phyloP scores from a whole-genome alignment of 2,888 invertebrate species.

The Meganola albula region DNA sequence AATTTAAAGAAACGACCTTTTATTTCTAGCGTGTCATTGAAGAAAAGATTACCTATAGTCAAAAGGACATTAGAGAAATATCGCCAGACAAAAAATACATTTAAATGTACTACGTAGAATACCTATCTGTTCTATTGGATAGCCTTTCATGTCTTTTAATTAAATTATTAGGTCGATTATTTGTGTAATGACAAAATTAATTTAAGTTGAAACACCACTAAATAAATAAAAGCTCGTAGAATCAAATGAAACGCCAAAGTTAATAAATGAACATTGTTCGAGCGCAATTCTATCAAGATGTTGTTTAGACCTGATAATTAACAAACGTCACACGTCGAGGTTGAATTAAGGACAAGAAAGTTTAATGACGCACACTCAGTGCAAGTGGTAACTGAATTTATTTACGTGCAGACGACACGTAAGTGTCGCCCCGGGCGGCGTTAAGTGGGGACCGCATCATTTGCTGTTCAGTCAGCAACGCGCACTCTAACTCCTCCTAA shows the following conservation, averaged over 20 bases:
- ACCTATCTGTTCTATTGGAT: no score
- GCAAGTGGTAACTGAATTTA: slow-evolving; percentile 66
- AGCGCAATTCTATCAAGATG: slow-evolving; percentile 31
- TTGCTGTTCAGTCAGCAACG: slow-evolving; percentile 72
- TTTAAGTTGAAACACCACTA: slow-evolving; percentile 1
- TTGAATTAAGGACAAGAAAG: slow-evolving; percentile 62
- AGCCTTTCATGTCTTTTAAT: no score
- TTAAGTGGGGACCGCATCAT: slow-evolving; percentile 75
- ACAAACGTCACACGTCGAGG: slow-evolving; percentile 50
- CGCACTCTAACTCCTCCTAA: slow-evolving; percentile 75
- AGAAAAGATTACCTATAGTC: slow-evolving; percentile 74
- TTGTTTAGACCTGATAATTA: slow-evolving; percentile 55
- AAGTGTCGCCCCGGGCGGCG: slow-evolving; percentile 61
- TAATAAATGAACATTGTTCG: slow-evolving; percentile 23
- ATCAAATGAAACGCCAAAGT: slow-evolving; percentile 15
- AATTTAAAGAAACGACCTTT: slow-evolving; percentile 20
- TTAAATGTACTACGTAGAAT: no score
- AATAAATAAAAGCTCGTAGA: slow-evolving; percentile 17
- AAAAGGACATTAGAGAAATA: slow-evolving; percentile 74
- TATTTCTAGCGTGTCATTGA: slow-evolving; percentile 70
- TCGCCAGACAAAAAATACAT: no score
- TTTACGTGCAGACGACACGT: slow-evolving; percentile 66
- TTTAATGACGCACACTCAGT: slow-evolving; percentile 68
- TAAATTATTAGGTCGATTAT: no score
- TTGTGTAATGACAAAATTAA: no score